A percentile compares a stretch with the other conserved stretches of the same genome.
phyloP scores from a whole-genome alignment of 35 echinoderm and acorn worm species.

The Heliocidaris erythrogramma region DNA sequence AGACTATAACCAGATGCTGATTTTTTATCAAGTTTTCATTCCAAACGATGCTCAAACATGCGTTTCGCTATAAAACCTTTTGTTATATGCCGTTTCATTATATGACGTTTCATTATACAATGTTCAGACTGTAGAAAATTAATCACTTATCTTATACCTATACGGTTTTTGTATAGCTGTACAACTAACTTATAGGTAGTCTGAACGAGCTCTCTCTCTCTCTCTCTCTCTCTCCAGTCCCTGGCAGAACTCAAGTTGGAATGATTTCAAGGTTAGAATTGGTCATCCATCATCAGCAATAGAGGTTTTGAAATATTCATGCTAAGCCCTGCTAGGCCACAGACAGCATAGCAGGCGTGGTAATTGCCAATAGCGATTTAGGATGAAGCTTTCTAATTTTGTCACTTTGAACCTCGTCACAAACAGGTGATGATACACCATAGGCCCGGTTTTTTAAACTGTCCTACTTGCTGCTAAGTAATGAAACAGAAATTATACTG shows the following conservation, averaged over 20 bases:
- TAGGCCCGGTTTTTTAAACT: not conserved
- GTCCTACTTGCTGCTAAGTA: not conserved
- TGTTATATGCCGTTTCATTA: too few relatives aligned
- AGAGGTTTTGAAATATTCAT: not conserved
- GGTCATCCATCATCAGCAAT: not conserved
- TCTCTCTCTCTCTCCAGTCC: not conserved
- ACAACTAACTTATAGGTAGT: too few relatives aligned
- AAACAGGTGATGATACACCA: not conserved
- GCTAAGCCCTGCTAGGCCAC: not conserved
- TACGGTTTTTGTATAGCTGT: too few relatives aligned
- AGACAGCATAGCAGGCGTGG: not conserved
- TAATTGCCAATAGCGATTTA: constrained; percentile 4
- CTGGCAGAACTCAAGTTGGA: not conserved
- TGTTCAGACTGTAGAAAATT: too few relatives aligned
- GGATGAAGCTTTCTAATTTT: not conserved
- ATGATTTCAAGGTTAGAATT: constrained; percentile 3
- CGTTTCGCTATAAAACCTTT: too few relatives aligned
- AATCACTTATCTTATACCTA: too few relatives aligned
- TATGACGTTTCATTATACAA: too few relatives aligned
- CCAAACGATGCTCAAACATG: too few relatives aligned
- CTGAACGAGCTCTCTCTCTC: too few relatives aligned
- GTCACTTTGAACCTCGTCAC: constrained; percentile 6
- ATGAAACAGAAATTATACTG: too few relatives aligned
- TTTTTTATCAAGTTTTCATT: too few relatives aligned
- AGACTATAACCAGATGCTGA: too few relatives aligned